phyloP scores from a whole-genome alignment of 2,888 invertebrate species.

The Teleiodes luculella region DNA sequence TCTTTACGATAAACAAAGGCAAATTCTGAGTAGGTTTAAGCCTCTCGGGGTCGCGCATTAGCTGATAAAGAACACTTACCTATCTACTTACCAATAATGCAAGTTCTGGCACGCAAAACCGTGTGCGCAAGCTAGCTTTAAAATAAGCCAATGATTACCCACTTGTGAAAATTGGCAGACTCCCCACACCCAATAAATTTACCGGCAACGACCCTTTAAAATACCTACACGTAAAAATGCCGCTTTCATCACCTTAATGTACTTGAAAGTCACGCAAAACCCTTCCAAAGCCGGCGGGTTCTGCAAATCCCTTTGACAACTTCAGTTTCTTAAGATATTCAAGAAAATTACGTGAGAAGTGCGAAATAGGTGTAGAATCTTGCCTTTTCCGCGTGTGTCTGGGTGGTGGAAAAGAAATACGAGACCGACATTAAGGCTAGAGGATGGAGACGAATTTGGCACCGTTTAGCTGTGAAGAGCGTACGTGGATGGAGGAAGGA shows the following conservation, averaged over 20 bases:
- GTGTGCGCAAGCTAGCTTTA: too few species aligned
- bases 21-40: too few species aligned
- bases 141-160: neutral
- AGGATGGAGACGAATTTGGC: slow-evolving; percentile 14
- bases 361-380: slow-evolving; percentile 25
- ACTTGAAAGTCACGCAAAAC: neutral
- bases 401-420: slow-evolving; percentile 13
- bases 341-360: slow-evolving; percentile 31
- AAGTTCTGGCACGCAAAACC: too few species aligned
- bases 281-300: slow-evolving; percentile 1
- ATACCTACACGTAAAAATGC: neutral
- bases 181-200: neutral
- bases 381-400: slow-evolving; percentile 15
- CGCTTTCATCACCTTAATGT: slow-evolving; percentile 11
- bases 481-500: neutral
- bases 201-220: neutral
- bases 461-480: slow-evolving; percentile 17
- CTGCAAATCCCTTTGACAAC: slow-evolving; percentile 10
- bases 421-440: slow-evolving; percentile 22
- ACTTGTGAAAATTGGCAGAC: slow-evolving; percentile 4
- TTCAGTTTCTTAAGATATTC: slow-evolving; percentile 21
- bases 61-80: too few species aligned
- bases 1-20: too few species aligned
- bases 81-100: too few species aligned
- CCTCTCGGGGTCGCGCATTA: too few species aligned